Conservation (phyloP, 2,888 invertebrate species). For the Branchipolynoe longqiensis region DNA sequence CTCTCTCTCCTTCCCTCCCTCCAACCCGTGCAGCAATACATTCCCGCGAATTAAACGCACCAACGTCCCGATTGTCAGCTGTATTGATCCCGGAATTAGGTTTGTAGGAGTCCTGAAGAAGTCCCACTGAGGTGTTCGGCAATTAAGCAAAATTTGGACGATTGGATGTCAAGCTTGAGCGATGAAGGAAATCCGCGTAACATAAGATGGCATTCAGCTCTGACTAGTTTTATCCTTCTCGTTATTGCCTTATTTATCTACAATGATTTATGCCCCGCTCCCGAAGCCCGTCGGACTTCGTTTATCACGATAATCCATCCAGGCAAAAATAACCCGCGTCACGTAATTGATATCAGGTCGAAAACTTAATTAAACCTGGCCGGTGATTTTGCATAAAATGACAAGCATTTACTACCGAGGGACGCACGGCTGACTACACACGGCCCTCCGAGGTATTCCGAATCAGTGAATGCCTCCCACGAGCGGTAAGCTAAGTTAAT, state of each 20-base stretch:
- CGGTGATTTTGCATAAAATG: slow-evolving; percentile 43
- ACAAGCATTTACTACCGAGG: slow-evolving; percentile 6
- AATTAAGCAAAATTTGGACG: slow-evolving; percentile 39
- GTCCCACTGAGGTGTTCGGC: not conserved
- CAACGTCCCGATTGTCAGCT: slow-evolving; percentile 29
- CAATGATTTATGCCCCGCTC: slow-evolving; percentile 32
- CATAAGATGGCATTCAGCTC: slow-evolving; percentile 39
- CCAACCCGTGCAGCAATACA: slow-evolving; percentile 7
- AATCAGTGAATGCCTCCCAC: not conserved
- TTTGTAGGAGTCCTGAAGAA: not conserved
- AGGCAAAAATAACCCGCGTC: slow-evolving; percentile 24
- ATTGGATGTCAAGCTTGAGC: slow-evolving; percentile 37
- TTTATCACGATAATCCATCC: slow-evolving; percentile 36
- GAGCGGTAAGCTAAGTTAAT: not conserved
- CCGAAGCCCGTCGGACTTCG: not conserved
- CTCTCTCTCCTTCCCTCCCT: too few species aligned
- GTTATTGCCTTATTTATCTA: slow-evolving; percentile 35
- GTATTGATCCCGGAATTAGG: slow-evolving; percentile 28
- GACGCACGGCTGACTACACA: slow-evolving; percentile 31
- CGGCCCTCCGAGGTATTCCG: not conserved
- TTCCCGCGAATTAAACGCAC: slow-evolving; percentile 10
- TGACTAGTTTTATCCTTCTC: slow-evolving; percentile 14
- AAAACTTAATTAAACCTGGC: slow-evolving; percentile 41
- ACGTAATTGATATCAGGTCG: slow-evolving; percentile 28
- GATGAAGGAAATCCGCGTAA: slow-evolving; percentile 34